Evolutionary conservation across 1,140 invertebrate genomes (phyloP).

Genomic region (Macrotrachela quadricornifera): DNA sequence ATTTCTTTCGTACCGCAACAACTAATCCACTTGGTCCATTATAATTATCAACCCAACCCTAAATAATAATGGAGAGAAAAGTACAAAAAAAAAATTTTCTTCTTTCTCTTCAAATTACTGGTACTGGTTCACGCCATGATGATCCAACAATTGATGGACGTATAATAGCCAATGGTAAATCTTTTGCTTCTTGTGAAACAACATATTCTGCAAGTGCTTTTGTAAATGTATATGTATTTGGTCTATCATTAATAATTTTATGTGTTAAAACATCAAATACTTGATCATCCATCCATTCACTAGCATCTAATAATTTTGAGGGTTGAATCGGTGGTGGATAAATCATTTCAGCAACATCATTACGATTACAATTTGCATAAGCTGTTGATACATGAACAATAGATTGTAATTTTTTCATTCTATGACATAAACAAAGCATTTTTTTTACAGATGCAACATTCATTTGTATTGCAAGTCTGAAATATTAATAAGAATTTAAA

Average conservation of each 20-base stretch:
- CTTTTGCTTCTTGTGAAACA: slow-evolving; percentile 45
- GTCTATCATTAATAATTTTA: slow-evolving; percentile 44
- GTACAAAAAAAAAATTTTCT: too few relatives aligned
- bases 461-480: slow-evolving; percentile 31
- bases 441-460: slow-evolving; percentile 31
- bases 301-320: slow-evolving; percentile 59
- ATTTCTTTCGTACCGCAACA: slow-evolving; percentile 5
- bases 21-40: slow-evolving; percentile 24
- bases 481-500: background rate
- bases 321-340: slow-evolving; percentile 71
- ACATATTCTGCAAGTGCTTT: slow-evolving; percentile 50
- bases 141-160: slow-evolving; percentile 71
- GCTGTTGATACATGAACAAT: slow-evolving; percentile 35
- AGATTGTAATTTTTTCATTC: slow-evolving; percentile 27
- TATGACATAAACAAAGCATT: slow-evolving; percentile 26
- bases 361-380: slow-evolving; percentile 35
- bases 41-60: slow-evolving; percentile 28
- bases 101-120: slow-evolving; percentile 14
- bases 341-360: slow-evolving; percentile 37
- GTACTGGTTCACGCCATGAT: slow-evolving; percentile 63
- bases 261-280: slow-evolving; percentile 48
- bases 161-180: slow-evolving; percentile 52
- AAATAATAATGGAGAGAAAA: background rate
- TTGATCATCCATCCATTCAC: slow-evolving; percentile 41
- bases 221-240: slow-evolving; percentile 66